Conservation (phyloP, 2,113 vertebrate species). For the Hepsetus odoe region DNA sequence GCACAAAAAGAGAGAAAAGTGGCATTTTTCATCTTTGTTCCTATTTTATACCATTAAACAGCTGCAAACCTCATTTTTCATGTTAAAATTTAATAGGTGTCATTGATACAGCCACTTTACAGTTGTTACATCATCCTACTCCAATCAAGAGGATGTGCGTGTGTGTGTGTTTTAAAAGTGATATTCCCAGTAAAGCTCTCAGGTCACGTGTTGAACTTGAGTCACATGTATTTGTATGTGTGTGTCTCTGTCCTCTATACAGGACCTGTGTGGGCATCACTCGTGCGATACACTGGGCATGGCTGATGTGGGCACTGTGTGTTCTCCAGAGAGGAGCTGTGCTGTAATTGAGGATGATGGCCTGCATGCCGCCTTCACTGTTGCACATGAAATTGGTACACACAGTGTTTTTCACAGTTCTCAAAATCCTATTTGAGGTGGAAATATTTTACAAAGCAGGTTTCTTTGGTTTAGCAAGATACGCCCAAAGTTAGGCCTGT, state of each 20-base stretch:
- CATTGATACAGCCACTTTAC: neutral
- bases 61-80: neutral
- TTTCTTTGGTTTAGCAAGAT: too few species aligned
- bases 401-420: neutral
- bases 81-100: too few species aligned
- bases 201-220: neutral
- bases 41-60: neutral
- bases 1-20: too few species aligned
- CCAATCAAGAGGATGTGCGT: neutral
- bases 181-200: neutral
- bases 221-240: conserved; percentile 28
- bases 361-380: conserved; percentile 95
- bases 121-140: neutral
- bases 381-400: conserved; percentile 96
- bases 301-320: conserved; percentile 98
- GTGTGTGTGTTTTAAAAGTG: conserved; percentile 5
- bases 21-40: too few species aligned
- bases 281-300: conserved; percentile 98
- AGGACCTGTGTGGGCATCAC: conserved; percentile 98
- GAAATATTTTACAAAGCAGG: too few species aligned
- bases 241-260: conserved; percentile 49
- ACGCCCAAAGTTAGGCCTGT: too few species aligned
- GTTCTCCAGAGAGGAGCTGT: conserved; percentile 96
- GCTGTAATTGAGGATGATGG: conserved; percentile 98
- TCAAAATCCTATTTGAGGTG: too few species aligned